A percentile compares a stretch with the other conserved stretches of the same genome.
Conservation (phyloP, 2,113 vertebrate species). For the Archilochus colubris region DNA sequence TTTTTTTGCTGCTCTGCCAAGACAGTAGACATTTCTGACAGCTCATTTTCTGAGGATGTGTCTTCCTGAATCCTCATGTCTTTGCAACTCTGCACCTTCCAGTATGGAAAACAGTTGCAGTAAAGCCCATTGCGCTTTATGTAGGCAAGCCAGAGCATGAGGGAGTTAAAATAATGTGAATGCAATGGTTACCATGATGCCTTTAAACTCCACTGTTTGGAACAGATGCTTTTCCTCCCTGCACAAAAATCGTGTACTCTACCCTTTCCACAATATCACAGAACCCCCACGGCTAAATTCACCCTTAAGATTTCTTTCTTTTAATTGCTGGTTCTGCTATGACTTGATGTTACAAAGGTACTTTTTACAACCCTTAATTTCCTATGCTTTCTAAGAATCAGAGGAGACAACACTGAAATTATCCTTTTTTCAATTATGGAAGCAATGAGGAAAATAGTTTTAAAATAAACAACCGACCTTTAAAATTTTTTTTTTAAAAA, state of each 20-base stretch:
- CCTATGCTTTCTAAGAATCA: background rate
- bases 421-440: background rate
- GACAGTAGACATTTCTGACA: background rate
- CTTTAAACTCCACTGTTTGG: background rate
- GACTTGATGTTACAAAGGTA: background rate
- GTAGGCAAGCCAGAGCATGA: background rate
- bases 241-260: background rate
- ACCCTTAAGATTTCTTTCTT: background rate
- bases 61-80: background rate
- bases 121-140: background rate
- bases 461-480: background rate
- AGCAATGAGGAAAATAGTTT: background rate
- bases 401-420: background rate
- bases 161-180: background rate
- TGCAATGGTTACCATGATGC: background rate
- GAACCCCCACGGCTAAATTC: background rate
- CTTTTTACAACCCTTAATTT: background rate
- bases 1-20: background rate
- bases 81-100: background rate
- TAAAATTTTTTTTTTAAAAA: background rate
- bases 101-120: background rate
- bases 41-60: background rate
- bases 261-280: background rate
- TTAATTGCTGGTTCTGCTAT: background rate
- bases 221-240: background rate